phyloP scores from a whole-genome alignment of 1,140 invertebrate species.

The Mercenaria mercenaria region DNA sequence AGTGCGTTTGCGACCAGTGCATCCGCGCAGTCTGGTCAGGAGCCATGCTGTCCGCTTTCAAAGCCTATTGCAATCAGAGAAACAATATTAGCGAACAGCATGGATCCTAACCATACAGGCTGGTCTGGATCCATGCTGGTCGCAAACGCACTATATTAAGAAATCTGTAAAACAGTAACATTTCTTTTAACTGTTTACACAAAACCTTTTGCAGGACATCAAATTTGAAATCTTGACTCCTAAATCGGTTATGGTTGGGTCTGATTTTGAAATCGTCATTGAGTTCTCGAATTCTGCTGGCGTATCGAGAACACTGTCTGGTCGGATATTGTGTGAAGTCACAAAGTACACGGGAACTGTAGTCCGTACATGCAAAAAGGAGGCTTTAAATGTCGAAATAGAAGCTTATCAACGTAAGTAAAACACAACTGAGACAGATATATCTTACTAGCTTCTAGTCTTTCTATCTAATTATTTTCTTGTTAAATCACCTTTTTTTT shows the following conservation, averaged over 20 bases:
- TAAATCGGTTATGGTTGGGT: slow-evolving; percentile 21
- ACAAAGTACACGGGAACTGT: slow-evolving; percentile 47
- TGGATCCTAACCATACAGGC: too few species aligned
- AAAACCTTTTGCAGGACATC: slow-evolving; percentile 20
- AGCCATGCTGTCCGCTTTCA: too few species aligned
- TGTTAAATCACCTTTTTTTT: too few species aligned
- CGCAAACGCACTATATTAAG: too few species aligned
- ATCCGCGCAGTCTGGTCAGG: too few species aligned
- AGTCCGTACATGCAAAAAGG: neutral
- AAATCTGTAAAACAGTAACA: too few species aligned
- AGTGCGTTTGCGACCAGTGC: too few species aligned
- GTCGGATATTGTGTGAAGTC: slow-evolving; percentile 42
- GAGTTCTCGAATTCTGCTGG: neutral
- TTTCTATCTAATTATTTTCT: neutral
- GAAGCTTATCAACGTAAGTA: slow-evolving; percentile 26
- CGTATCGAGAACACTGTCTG: neutral
- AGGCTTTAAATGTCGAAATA: neutral
- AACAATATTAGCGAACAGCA: too few species aligned
- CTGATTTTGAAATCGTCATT: slow-evolving; percentile 6
- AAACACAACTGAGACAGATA: neutral
- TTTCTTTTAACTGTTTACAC: too few species aligned
- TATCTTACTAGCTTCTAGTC: neutral
- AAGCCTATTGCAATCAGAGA: too few species aligned
- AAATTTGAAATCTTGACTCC: slow-evolving; percentile 16
- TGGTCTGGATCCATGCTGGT: too few species aligned